Evolutionary conservation across 2,888 invertebrate species (phyloP), one percentile per base, ranked within the genome.

Genomic region (Scaptodrosophila latifasciaeformis): DNA sequence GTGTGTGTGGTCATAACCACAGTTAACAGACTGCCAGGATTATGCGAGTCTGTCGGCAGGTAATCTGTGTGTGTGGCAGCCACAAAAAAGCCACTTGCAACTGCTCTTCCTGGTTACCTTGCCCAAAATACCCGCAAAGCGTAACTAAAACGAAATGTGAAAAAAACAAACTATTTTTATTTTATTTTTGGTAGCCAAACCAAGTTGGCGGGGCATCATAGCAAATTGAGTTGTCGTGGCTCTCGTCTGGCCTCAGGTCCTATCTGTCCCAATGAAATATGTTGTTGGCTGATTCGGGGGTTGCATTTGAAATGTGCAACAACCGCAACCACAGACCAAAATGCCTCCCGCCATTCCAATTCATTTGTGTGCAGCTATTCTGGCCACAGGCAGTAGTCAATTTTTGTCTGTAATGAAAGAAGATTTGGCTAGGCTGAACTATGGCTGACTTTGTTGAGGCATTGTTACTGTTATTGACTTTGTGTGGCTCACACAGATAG

Each of bases 241-340:
- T 29, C 5, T 31, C 29, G 44, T 2, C 12, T 37, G 15, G 37
- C 24, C 24, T 24, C 3, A n/a, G n/a, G n/a, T n/a, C n/a, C n/a
- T n/a, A n/a, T n/a, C 19, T 39, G 40, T 51, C 56, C 61, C 61
- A 56, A 47, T 53, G 49, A 60, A 66, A 66, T 54, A 60, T 67
- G 58, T 67, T 29, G 37, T 13, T 12, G 15, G 62, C 34, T 67
- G n/a, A n/a, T 65, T 51, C 53, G 56, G 67, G n/a, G n/a, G n/a
- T 51, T 52, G 60, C 70, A 75, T 67, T 75, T 75, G 70, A 56
- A 68, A 68, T 72, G 68, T 61, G 68, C 70, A 63, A 58, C 67
- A 52, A 59, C 24, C 24, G 24, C 24, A 3, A 24, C 24, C 50
- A 30, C 27, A 56, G 52, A 13, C 59, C 54, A 55, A 48, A 56